These are phyloP conservation scores for Metopolophium dirhodum DNA, from an alignment of 1,140 invertebrate species.

Conservation along the genomic window DNA sequence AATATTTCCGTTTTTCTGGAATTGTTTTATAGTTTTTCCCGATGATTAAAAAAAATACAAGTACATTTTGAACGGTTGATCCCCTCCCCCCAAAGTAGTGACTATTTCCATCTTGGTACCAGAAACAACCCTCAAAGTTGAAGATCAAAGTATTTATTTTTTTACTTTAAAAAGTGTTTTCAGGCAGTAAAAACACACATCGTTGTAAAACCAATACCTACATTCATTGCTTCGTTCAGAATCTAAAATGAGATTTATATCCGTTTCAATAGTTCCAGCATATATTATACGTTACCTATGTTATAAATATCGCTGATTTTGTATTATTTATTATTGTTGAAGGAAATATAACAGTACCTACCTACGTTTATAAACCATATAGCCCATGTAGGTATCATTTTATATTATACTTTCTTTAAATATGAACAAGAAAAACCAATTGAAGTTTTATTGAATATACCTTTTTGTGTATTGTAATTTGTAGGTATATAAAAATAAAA, in stretches of 20 bases:
- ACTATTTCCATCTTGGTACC: not conserved
- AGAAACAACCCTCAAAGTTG: not conserved
- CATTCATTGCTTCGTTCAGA: no score
- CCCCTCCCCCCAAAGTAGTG: not conserved
- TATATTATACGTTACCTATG: not conserved
- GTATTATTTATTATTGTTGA: not conserved
- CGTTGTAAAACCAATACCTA: no score
- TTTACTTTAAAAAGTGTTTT: not conserved
- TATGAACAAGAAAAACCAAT: not conserved
- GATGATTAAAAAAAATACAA: not conserved
- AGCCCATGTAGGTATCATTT: not conserved
- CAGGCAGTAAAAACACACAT: no score
- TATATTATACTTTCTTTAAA: not conserved
- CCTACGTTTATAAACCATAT: not conserved
- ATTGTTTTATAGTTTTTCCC: not conserved
- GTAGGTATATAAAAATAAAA: not conserved
- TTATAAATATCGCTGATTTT: not conserved
- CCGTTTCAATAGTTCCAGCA: not conserved
- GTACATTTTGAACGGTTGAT: not conserved
- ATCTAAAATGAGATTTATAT: not conserved
- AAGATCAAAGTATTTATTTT: not conserved
- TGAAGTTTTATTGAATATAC: not conserved
- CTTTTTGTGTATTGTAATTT: constrained; percentile 1
- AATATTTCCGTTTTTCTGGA: not conserved
- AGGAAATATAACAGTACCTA: not conserved